Evolutionary conservation across 2,113 vertebrate genomes (phyloP).

Genomic region (Diadophis punctatus): DNA sequence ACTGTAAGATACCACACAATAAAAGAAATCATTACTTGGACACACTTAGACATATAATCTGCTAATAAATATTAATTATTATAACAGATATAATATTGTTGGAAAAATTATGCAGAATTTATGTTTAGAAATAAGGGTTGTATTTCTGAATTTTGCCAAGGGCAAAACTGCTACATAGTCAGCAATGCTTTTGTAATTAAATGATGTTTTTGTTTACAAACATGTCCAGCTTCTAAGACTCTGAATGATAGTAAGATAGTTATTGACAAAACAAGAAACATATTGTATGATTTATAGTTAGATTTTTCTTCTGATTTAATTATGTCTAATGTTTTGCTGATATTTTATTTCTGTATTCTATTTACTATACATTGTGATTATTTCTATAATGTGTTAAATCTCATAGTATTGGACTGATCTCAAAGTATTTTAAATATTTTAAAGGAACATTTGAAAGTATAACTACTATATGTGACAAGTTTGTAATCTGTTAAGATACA

Average conservation of each 20-base stretch:
- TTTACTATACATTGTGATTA: not conserved
- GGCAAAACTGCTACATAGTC: not conserved
- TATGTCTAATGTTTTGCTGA: not conserved
- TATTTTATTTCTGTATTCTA: not conserved
- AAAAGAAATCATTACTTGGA: not conserved
- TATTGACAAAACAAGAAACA: not conserved
- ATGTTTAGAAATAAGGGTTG: not conserved
- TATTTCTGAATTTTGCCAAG: not conserved
- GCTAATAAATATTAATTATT: not conserved
- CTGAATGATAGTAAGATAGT: not conserved
- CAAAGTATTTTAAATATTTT: not conserved
- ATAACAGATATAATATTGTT: not conserved
- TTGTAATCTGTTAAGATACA: constrained; percentile 15
- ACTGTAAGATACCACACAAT: not conserved
- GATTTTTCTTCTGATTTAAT: not conserved
- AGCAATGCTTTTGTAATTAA: not conserved
- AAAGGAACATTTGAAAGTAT: not conserved
- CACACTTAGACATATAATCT: not conserved
- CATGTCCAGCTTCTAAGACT: not conserved
- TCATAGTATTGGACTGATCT: not conserved
- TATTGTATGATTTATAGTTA: not conserved
- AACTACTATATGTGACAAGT: not conserved
- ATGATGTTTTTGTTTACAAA: not conserved
- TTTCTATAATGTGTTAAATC: not conserved
- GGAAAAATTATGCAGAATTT: not conserved